Evolutionary conservation across 1,140 invertebrate genomes (phyloP).

Genomic region (Tetramorium alpestre): DNA sequence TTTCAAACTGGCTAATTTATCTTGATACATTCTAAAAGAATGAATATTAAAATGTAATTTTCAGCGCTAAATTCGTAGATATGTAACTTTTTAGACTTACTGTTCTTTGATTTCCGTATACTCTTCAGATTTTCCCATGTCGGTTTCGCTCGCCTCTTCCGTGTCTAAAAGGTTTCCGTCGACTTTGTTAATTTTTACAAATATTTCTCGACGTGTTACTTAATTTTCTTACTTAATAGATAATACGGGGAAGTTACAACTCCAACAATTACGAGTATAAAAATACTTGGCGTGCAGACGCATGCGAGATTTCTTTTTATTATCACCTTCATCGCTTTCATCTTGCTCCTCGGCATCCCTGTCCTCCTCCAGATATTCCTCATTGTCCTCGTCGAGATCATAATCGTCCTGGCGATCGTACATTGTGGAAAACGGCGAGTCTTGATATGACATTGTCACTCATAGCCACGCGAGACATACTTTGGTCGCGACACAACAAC

Average conservation of each 20-base stretch:
- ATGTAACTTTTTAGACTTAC: slow-evolving; percentile 86
- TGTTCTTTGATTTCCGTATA: slow-evolving; percentile 96
- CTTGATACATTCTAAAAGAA: slow-evolving; percentile 94
- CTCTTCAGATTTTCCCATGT: slow-evolving; percentile 93
- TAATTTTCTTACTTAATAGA: neutral
- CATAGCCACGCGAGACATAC: neutral
- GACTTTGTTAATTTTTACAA: slow-evolving; percentile 17
- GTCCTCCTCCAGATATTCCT: slow-evolving; percentile 83
- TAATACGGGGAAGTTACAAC: neutral
- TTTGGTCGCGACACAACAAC: neutral
- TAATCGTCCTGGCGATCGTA: slow-evolving; percentile 84
- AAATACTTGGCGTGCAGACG: neutral
- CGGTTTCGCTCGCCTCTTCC: slow-evolving; percentile 96
- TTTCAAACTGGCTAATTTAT: slow-evolving; percentile 95
- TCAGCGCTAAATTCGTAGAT: neutral
- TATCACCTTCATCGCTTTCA: slow-evolving; percentile 85
- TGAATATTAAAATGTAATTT: slow-evolving; percentile 10
- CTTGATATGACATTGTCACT: slow-evolving; percentile 76
- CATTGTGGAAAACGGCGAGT: slow-evolving; percentile 77
- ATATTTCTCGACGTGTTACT: neutral
- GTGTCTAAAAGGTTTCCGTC: slow-evolving; percentile 89
- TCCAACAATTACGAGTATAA: neutral
- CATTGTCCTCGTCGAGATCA: slow-evolving; percentile 85
- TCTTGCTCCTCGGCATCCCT: slow-evolving; percentile 83
- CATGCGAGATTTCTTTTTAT: neutral